Conservation (phyloP, 2,113 vertebrate genomes). For the Hydropotes inermis region DNA sequence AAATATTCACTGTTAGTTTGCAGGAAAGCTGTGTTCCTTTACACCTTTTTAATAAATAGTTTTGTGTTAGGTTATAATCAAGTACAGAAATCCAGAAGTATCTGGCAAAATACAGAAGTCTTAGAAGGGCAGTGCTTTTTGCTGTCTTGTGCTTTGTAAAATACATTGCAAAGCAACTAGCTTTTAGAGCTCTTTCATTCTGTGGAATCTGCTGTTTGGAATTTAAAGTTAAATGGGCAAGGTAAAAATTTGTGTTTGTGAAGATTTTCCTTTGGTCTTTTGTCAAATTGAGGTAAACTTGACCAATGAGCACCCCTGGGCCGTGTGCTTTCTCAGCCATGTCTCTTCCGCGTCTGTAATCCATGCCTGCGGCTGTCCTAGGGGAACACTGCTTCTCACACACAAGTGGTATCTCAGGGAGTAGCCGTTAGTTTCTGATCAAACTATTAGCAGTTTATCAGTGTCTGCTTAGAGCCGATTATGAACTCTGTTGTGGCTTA, state of each 20-base stretch:
- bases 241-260: neutral
- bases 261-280: constrained; percentile 20
- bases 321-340: neutral
- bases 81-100: neutral
- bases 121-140: neutral
- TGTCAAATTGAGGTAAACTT: neutral
- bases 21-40: constrained; percentile 58
- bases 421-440: neutral
- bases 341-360: neutral
- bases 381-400: neutral
- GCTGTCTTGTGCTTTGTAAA: neutral
- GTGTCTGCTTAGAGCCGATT: neutral
- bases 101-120: neutral
- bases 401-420: neutral
- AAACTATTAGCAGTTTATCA: neutral
- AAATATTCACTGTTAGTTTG: constrained; percentile 37
- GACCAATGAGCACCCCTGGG: neutral
- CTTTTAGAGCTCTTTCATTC: neutral
- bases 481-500: neutral
- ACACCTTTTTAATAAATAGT: constrained; percentile 58
- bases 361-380: neutral
- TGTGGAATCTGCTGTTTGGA: neutral
- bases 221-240: neutral
- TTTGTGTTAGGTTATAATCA: constrained; percentile 50
- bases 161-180: neutral